Evolutionary conservation across 1,140 invertebrate species (phyloP), one percentile per base, ranked within the genome.

Genomic region (Brachionus rotundiformis): DNA sequence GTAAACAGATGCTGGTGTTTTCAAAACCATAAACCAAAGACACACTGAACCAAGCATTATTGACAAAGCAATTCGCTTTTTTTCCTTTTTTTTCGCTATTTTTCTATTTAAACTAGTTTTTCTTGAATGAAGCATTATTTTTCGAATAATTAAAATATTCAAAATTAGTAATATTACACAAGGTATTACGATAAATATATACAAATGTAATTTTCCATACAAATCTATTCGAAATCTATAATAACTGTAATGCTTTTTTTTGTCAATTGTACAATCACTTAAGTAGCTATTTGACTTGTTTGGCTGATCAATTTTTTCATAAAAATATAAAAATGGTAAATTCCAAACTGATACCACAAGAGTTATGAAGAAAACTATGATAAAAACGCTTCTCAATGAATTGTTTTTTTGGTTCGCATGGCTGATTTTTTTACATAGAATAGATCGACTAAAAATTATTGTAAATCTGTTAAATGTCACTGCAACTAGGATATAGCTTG

Each of bases 1-100:
- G 29, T 79, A 79, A 63, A 79, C 47, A 6, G 76, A 79, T 3
- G 76, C 76, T 19, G 76, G 76, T 25, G 76, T 79, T 63, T 79
- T 79, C 19, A 79, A 41, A 36, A 79, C 25, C 76, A 79, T 79
- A 13, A 79, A 79, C 76, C 76, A 79, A 11, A 79, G 36, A 27
- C 76, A 79, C 10, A 79, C 76, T 11, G 76, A 79, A 4, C 54
- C 33, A 4, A 79, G 47, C 76, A 79, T 79, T 36, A 79, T 79
- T 1, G 76, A 79, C n/a, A 79, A 41, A 13, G 76, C 76, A 8
- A 47, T 59, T 79, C 25, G 8, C 33, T 79, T 79, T 63, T 79
- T 63, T 2, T 79, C 59, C 25, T 79, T 79, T 63, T 79, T 79
- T 33, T 25, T 54, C 5, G 49, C 25, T 33, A 23, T 25, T 63